These are phyloP conservation scores for Picathartes gymnocephalus DNA, from an alignment of 2,113 vertebrate genomes.

Conservation along the genomic window DNA sequence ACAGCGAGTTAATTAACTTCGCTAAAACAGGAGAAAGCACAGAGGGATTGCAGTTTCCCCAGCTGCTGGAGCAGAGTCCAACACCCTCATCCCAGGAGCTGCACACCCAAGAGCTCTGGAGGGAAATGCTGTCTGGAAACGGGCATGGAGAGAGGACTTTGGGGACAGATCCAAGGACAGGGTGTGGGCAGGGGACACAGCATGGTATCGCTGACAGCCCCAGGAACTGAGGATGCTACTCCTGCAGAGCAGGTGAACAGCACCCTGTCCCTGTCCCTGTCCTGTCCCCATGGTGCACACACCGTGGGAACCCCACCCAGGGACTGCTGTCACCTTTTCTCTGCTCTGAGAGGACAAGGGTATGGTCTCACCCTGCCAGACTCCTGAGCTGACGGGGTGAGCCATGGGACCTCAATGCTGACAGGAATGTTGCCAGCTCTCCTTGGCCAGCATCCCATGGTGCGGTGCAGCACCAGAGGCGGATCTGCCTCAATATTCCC, in stretches of 20 bases:
- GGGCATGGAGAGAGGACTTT: background rate
- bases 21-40: background rate
- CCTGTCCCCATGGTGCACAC: background rate
- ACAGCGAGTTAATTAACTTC: background rate
- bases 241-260: background rate
- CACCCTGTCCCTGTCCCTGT: background rate
- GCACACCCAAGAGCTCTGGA: background rate
- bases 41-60: background rate
- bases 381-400: background rate
- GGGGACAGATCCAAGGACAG: background rate
- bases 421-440: background rate
- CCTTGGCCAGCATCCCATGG: background rate
- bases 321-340: background rate
- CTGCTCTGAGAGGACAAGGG: background rate
- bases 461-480: background rate
- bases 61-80: background rate
- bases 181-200: background rate
- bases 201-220: background rate
- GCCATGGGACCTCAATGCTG: background rate
- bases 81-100: background rate
- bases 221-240: background rate
- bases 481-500: background rate
- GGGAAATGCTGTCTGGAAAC: background rate
- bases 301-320: fast-evolving
- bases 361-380: background rate